Conservation (phyloP, 2,888 invertebrate genomes). For the Diarsia rubi region DNA sequence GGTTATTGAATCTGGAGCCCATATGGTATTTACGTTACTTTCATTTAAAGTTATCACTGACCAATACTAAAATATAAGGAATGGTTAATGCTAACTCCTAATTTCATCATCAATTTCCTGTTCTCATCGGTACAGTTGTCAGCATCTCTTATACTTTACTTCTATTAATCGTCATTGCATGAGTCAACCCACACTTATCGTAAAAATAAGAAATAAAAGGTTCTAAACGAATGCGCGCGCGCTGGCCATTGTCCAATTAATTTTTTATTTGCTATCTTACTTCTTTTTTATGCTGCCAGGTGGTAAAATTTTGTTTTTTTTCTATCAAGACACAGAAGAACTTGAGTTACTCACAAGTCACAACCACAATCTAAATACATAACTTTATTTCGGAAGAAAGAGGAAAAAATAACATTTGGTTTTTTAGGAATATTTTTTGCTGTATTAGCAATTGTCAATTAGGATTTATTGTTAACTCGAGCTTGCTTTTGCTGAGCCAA, state of each 20-base stretch:
- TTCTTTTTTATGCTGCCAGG: neutral
- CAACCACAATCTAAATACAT: neutral
- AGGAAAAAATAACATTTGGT: no score
- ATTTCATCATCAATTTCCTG: neutral
- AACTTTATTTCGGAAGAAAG: neutral
- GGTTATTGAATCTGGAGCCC: constrained; percentile 16
- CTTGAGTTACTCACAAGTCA: neutral
- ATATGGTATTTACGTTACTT: constrained; percentile 29
- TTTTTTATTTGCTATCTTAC: neutral
- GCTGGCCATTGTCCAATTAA: neutral
- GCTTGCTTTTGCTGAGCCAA: no score
- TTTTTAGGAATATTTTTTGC: no score
- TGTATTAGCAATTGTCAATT: no score
- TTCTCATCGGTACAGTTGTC: neutral
- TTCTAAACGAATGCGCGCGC: neutral
- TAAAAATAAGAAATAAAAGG: neutral
- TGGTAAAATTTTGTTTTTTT: neutral
- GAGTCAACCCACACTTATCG: neutral
- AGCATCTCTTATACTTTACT: neutral
- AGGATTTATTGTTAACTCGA: no score
- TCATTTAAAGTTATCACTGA: neutral
- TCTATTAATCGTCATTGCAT: neutral
- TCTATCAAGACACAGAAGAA: neutral
- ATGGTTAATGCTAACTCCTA: neutral
- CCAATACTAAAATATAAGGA: neutral